phyloP scores from a whole-genome alignment of 2,113 vertebrate species.

The Pseudonaja textilis region DNA sequence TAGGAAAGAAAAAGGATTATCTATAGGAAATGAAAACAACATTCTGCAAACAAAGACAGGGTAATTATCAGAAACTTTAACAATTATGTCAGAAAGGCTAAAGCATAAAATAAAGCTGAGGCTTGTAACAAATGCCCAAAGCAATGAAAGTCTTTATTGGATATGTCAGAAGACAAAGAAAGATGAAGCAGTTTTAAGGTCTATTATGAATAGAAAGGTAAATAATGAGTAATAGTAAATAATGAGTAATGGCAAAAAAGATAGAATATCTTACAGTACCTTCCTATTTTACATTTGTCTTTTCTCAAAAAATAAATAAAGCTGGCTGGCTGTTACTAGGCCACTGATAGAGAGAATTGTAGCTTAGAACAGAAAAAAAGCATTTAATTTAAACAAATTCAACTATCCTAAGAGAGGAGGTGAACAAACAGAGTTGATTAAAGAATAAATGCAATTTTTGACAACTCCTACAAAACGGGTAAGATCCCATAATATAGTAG shows the following conservation, averaged over 20 bases:
- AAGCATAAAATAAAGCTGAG: not conserved
- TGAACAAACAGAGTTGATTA: not conserved
- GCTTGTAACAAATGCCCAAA: not conserved
- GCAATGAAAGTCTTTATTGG: not conserved
- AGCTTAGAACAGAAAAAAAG: not conserved
- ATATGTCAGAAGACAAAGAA: not conserved
- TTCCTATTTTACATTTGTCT: not conserved
- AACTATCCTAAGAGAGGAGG: not conserved
- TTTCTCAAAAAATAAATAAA: not conserved
- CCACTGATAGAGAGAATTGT: not conserved
- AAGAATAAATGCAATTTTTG: not conserved
- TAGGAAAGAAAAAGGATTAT: not conserved
- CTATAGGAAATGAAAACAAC: not conserved
- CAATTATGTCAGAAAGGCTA: not conserved
- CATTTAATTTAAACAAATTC: not conserved
- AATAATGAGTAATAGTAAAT: not conserved
- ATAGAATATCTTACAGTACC: not conserved
- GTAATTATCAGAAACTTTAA: not conserved
- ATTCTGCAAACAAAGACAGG: not conserved
- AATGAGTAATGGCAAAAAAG: not conserved
- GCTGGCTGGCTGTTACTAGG: not conserved
- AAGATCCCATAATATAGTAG: too few relatives aligned
- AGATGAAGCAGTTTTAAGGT: not conserved
- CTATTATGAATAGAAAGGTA: not conserved
- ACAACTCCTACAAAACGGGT: too few relatives aligned